These are phyloP conservation scores for Myotis yumanensis DNA, from an alignment of 2,113 vertebrate genomes.

Conservation along the genomic window DNA sequence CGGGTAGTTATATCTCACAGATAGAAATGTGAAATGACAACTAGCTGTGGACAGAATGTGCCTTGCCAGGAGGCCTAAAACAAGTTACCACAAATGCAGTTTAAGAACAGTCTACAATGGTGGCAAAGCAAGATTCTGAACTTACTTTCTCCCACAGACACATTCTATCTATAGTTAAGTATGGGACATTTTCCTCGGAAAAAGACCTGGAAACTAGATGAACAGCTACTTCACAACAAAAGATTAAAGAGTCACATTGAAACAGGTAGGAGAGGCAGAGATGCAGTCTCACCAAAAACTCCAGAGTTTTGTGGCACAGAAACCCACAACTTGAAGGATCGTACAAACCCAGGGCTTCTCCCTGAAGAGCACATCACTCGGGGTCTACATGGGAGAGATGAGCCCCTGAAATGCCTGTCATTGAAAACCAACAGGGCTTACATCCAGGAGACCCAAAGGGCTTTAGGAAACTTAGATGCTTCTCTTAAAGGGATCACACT, in stretches of 20 bases:
- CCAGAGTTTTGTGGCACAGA: background rate
- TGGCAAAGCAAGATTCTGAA: background rate
- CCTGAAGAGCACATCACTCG: background rate
- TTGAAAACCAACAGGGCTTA: background rate
- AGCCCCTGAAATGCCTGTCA: background rate
- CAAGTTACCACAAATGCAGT: conserved; percentile 29
- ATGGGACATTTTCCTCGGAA: background rate
- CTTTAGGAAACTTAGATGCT: background rate
- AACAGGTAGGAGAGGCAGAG: background rate
- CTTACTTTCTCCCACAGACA: background rate
- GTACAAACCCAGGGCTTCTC: background rate
- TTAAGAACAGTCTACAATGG: background rate
- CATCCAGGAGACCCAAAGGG: background rate
- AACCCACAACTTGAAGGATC: background rate
- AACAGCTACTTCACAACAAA: background rate
- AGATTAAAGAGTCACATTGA: background rate
- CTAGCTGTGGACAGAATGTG: background rate
- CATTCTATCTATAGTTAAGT: background rate
- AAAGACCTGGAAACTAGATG: background rate
- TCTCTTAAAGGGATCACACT: background rate
- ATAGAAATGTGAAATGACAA: conserved; percentile 21
- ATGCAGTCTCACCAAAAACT: background rate
- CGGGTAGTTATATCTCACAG: background rate
- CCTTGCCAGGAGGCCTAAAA: background rate
- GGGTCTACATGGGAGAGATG: background rate